Conservation (phyloP, 2,888 invertebrate genomes). For the Girardia tigrina region DNA sequence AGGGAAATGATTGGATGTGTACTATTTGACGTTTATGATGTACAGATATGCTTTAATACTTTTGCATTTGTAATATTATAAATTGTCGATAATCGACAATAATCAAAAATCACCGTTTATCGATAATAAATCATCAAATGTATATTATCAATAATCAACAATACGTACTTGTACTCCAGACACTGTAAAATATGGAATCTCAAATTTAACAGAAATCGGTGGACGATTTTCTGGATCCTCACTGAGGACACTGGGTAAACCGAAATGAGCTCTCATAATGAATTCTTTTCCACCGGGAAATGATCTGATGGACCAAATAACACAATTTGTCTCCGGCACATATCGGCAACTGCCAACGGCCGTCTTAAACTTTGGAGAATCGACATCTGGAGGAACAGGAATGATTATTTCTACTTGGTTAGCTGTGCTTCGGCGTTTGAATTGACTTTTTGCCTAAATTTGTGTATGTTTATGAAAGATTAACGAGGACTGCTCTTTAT, state of each 20-base stretch:
- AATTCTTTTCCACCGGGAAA: slow-evolving; percentile 97
- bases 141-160: no score
- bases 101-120: no score
- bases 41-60: no score
- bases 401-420: slow-evolving; percentile 85
- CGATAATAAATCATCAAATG: no score
- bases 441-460: neutral
- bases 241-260: slow-evolving; percentile 80
- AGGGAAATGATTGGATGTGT: no score
- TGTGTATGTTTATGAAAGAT: no score
- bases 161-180: slow-evolving; percentile 94
- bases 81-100: no score
- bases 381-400: slow-evolving; percentile 62
- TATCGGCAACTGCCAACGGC: slow-evolving; percentile 92
- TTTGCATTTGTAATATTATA: no score
- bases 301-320: slow-evolving; percentile 91
- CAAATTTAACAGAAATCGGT: slow-evolving; percentile 94
- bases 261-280: slow-evolving; percentile 91
- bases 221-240: slow-evolving; percentile 89
- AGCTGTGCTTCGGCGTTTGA: slow-evolving; percentile 69
- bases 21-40: no score
- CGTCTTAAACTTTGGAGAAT: slow-evolving; percentile 93
- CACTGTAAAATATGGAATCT: slow-evolving; percentile 95
- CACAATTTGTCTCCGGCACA: slow-evolving; percentile 85
- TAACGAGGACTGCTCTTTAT: no score